phyloP scores from a whole-genome alignment of 2,797 vertebrate species.

The Sarcoramphus papa region DNA sequence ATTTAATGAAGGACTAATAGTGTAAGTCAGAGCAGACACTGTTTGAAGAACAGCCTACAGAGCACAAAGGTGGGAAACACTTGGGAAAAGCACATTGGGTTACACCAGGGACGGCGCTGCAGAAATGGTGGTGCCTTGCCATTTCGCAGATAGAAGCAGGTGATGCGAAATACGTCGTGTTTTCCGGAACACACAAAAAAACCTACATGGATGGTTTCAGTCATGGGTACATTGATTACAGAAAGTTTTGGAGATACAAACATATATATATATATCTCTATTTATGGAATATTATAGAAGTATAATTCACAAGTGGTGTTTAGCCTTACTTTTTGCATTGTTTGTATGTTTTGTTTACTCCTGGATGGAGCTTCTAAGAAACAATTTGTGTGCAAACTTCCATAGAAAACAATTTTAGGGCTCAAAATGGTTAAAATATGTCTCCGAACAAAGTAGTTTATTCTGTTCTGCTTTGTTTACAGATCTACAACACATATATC shows the following conservation, averaged over 20 bases:
- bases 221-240: not conserved
- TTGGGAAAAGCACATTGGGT: conserved; percentile 22
- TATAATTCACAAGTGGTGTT: conserved; percentile 8
- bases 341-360: conserved; percentile 38
- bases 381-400: conserved; percentile 23
- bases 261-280: not conserved
- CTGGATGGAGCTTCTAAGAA: conserved; percentile 37
- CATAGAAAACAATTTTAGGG: conserved; percentile 60
- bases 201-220: not conserved
- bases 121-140: not conserved
- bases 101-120: not conserved
- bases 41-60: conserved; percentile 53
- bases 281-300: not conserved
- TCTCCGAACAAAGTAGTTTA: conserved; percentile 71
- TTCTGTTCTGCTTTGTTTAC: conserved; percentile 67
- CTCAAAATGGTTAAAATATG: conserved; percentile 71
- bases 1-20: conserved; percentile 5
- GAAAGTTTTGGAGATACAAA: not conserved
- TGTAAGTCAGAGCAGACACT: conserved; percentile 10
- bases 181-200: not conserved
- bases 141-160: conserved; percentile 34
- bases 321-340: conserved; percentile 31
- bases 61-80: conserved; percentile 55
- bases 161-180: not conserved
- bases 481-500: conserved; percentile 70